These are phyloP conservation scores for Typhlichthys eigenmanni DNA, from an alignment of 2,797 vertebrate genomes.

Conservation along the genomic window DNA sequence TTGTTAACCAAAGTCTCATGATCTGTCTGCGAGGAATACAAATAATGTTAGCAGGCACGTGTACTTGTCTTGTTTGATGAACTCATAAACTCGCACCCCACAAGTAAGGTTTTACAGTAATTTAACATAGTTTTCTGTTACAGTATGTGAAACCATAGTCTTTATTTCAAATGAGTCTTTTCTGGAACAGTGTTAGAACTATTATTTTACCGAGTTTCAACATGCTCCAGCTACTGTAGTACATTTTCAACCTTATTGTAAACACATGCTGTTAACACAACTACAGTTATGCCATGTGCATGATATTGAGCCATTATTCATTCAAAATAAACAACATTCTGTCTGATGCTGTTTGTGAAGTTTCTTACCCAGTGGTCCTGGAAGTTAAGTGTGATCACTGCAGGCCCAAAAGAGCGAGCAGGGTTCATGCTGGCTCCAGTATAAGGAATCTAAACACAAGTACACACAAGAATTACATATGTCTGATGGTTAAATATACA, in stretches of 20 bases:
- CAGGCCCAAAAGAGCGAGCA: conserved; percentile 93
- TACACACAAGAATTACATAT: neutral
- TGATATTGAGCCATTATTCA: neutral
- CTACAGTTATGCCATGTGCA: no score
- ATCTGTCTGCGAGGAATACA: conserved; percentile 10
- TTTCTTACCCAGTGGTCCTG: conserved; percentile 92
- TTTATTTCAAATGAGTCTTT: conserved; percentile 6
- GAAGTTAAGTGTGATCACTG: conserved; percentile 88
- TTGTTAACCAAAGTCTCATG: conserved; percentile 26
- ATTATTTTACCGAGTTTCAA: conserved; percentile 49
- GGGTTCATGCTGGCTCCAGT: conserved; percentile 98
- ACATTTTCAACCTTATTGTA: no score
- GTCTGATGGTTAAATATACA: no score
- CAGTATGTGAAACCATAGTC: neutral
- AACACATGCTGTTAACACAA: no score
- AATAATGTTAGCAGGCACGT: conserved; percentile 2
- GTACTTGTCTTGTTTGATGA: neutral
- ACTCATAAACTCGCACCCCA: neutral
- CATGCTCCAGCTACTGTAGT: neutral
- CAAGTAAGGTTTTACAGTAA: neutral
- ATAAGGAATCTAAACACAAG: conserved; percentile 85
- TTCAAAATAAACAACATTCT: neutral
- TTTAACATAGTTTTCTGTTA: neutral
- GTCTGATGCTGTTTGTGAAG: neutral
- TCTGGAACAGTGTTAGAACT: conserved; percentile 16